phyloP scores from a whole-genome alignment of 2,113 vertebrate genomes.

The Carassius auratus region DNA sequence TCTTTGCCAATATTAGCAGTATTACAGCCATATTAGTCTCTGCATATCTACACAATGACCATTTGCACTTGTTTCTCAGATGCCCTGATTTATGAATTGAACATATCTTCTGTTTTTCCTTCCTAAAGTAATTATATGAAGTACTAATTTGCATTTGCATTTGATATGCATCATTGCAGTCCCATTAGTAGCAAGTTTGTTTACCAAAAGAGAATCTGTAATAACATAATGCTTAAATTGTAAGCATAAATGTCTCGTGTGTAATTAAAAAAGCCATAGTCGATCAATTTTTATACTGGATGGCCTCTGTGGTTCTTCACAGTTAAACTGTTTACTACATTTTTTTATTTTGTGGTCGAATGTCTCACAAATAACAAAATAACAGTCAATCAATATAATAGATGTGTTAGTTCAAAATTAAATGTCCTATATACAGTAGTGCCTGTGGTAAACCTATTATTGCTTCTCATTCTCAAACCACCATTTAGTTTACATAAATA shows the following conservation, averaged over 20 bases:
- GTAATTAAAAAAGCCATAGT: constrained; percentile 17
- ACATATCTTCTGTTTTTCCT: neutral
- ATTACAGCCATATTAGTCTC: neutral
- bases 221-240: constrained; percentile 7
- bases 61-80: neutral
- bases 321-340: neutral
- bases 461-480: neutral
- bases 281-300: neutral
- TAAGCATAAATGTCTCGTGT: neutral
- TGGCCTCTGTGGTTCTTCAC: neutral
- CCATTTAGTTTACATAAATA: neutral
- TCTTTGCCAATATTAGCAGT: neutral
- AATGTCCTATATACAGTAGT: neutral
- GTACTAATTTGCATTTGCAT: constrained; percentile 9
- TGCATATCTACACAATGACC: neutral
- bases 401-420: neutral
- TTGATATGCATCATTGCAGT: constrained; percentile 16
- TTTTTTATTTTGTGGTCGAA: neutral
- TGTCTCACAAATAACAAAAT: neutral
- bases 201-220: constrained; percentile 8
- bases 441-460: neutral
- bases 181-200: constrained; percentile 21
- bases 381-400: neutral
- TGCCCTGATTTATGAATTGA: constrained; percentile 2
- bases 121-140: constrained; percentile 23